Conservation (phyloP, 2,113 vertebrate genomes). For the Zingel zingel region DNA sequence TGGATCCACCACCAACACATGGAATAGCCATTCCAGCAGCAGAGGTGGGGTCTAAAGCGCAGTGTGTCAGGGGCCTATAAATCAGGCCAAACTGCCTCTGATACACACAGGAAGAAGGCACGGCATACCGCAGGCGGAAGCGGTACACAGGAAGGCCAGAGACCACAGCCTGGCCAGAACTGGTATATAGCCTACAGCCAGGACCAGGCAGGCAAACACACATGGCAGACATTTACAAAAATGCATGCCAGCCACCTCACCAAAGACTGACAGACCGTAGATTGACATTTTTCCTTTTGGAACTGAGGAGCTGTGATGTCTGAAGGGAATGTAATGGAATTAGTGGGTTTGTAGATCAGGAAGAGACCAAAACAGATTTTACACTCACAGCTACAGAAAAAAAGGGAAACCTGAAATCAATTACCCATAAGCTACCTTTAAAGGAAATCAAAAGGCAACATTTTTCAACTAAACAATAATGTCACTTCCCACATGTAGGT, state of each 20-base stretch:
- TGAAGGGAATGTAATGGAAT: slow-evolving; percentile 45
- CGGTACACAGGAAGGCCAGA: slow-evolving; percentile 62
- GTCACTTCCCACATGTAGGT: slow-evolving; percentile 40
- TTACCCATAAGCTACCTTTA: slow-evolving; percentile 12
- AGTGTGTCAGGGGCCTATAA: slow-evolving; percentile 79
- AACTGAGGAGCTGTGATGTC: slow-evolving; percentile 41
- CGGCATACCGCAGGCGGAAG: slow-evolving; percentile 78
- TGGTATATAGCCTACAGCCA: slow-evolving; percentile 52
- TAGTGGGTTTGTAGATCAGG: slow-evolving; percentile 36
- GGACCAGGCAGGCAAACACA: slow-evolving; percentile 56
- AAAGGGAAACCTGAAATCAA: slow-evolving; percentile 4
- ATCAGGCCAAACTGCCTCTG: slow-evolving; percentile 80
- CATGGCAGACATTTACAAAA: slow-evolving; percentile 64
- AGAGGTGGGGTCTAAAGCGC: slow-evolving; percentile 76
- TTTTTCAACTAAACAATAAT: slow-evolving; percentile 47
- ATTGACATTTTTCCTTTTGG: slow-evolving; percentile 42
- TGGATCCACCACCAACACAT: slow-evolving; percentile 81
- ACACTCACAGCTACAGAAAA: slow-evolving; percentile 1
- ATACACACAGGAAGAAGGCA: slow-evolving; percentile 82
- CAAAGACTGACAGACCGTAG: slow-evolving; percentile 36
- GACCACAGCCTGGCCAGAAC: slow-evolving; percentile 69
- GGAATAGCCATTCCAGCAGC: slow-evolving; percentile 81
- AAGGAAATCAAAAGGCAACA: slow-evolving; percentile 26
- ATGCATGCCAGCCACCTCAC: slow-evolving; percentile 47
- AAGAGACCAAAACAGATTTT: slow-evolving; percentile 36